These are phyloP conservation scores for Epiblema foenella DNA, from an alignment of 2,888 invertebrate species.

Conservation along the genomic window DNA sequence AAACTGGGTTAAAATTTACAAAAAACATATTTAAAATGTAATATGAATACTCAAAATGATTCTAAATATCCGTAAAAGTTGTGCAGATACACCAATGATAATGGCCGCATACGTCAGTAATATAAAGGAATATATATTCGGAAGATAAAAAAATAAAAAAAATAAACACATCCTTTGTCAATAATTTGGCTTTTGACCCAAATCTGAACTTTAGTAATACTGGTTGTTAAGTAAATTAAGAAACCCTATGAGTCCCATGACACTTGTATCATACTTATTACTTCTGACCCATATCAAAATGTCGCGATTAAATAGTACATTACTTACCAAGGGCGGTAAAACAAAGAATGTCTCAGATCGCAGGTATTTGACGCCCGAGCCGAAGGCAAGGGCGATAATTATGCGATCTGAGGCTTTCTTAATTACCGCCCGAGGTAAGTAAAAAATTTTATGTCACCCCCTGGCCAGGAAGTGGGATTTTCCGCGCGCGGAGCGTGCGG, in stretches of 20 bases:
- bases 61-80: conserved; percentile 9
- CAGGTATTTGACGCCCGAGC: too few relatives aligned
- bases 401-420: too few relatives aligned
- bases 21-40: conserved; percentile 10
- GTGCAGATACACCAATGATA: conserved; percentile 17
- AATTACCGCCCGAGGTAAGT: too few relatives aligned
- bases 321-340: too few relatives aligned
- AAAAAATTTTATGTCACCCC: too few relatives aligned
- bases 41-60: conserved; percentile 15
- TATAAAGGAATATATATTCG: conserved; percentile 5
- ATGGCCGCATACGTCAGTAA: neutral
- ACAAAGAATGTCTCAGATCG: too few relatives aligned
- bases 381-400: too few relatives aligned
- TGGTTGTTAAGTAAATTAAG: conserved; percentile 16
- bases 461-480: too few relatives aligned
- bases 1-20: conserved; percentile 18
- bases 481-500: too few relatives aligned
- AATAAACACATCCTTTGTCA: conserved; percentile 12
- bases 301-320: neutral
- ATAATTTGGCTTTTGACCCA: neutral
- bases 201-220: conserved; percentile 21
- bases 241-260: conserved; percentile 13
- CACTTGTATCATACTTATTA: neutral
- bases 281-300: neutral
- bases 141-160: too few relatives aligned